Base-by-base conservation (phyloP, 2,797 vertebrate genomes). In the Thalassophryne amazonica region DNA sequence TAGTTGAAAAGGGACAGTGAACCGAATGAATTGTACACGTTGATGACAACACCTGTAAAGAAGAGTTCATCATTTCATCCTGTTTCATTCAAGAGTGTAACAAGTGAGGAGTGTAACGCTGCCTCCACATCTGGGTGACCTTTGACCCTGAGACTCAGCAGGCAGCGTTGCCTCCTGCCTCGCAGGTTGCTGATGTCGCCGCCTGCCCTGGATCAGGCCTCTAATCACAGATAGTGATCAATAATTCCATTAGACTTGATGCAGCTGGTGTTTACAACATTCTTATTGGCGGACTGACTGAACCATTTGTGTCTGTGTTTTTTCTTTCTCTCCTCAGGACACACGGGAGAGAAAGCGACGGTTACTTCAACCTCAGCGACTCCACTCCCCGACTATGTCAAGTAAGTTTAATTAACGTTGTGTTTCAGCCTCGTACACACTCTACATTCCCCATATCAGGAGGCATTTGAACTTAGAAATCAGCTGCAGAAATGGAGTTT, bases 301-400 rank as follows among this genome's bases (percentile, higher is more conserved):
- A 69, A 70, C 40, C 47, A 28, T 64, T 75, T 56, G 27, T 67
- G 46, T 51, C 23, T 61, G 36, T n/a, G n/a, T 70, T 57, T 69
- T 65, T 63, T 28, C 30, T 70, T 32, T 83, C 70, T 63, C 35
- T n/a, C n/a, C n/a, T n/a, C 63, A 90, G 90, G 79, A 38, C 84
- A 86, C 0, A 73, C 83, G 33, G 73, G 58, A 58, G 76, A 76
- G 63, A 89, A 84, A 80, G 83, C 87, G 76, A 77, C 83, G 73
- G 81, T 84, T 60, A 85, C 60, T 62, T 75, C 63, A 43, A 73
- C 60, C 41, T 73, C 76, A 31, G 55, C 72, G 10, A 87, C 86
- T 40, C 90, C 91, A 40, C 76, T 86, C 58, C 90, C 88, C 0
- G 91, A 94, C 62, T 95, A 94, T 83, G 76, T 93, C 73, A 73